Conservation (phyloP, 2,113 vertebrate species). For the Pelvicachromis taeniatus region DNA sequence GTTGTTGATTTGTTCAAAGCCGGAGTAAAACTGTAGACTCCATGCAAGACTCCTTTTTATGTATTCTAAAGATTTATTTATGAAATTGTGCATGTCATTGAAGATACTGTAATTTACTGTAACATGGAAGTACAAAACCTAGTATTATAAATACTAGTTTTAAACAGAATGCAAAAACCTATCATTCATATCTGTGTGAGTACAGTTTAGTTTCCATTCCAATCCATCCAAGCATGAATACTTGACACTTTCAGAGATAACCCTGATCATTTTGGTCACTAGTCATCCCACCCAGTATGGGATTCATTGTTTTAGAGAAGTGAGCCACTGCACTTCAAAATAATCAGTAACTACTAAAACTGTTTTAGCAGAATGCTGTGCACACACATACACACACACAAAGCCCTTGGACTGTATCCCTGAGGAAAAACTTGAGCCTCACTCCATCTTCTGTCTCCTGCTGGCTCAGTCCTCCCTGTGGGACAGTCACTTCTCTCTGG, state of each 20-base stretch:
- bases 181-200: not conserved
- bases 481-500: not conserved
- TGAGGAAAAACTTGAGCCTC: not conserved
- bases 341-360: not conserved
- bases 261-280: not conserved
- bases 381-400: not conserved
- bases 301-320: not conserved
- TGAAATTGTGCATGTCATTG: not conserved
- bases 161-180: not conserved
- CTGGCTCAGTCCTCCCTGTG: not conserved
- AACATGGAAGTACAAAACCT: not conserved
- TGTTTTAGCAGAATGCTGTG: not conserved
- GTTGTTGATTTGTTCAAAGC: not conserved
- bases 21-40: rapidly evolving
- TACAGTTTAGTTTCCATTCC: not conserved
- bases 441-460: not conserved
- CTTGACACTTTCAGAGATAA: not conserved
- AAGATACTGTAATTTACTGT: not conserved
- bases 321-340: not conserved
- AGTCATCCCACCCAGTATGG: not conserved
- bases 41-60: not conserved
- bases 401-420: not conserved
- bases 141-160: not conserved
- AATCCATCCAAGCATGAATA: too few relatives aligned
- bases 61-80: not conserved